These are phyloP conservation scores for Pterocles orientalis DNA, from an alignment of 2,113 vertebrate genomes.

Conservation along the genomic window DNA sequence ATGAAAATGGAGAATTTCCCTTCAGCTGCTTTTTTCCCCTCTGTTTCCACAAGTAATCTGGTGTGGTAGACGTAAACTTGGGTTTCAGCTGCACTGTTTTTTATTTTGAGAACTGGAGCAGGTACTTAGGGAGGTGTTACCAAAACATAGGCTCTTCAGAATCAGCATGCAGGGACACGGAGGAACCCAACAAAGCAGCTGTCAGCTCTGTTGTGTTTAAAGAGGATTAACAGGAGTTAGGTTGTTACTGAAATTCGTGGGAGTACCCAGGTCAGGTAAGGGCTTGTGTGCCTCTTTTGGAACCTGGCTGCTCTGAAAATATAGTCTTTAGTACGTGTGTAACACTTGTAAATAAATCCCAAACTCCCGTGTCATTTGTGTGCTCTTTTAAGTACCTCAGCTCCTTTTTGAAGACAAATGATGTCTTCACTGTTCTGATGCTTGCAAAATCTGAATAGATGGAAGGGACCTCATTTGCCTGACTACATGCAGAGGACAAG, in stretches of 20 bases:
- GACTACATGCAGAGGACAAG: neutral
- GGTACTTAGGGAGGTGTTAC: neutral
- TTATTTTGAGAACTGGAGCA: neutral
- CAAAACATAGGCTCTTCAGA: neutral
- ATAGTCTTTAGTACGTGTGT: neutral
- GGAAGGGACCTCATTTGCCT: neutral
- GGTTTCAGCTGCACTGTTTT: neutral
- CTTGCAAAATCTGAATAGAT: neutral
- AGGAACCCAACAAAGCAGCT: neutral
- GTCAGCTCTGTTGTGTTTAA: neutral
- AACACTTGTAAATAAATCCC: neutral
- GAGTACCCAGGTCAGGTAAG: neutral
- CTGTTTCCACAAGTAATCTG: neutral
- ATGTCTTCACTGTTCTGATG: neutral
- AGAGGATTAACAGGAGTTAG: neutral
- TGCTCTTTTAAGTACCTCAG: neutral
- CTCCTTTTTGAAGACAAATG: neutral
- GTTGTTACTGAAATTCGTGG: neutral
- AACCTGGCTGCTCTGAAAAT: neutral
- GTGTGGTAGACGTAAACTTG: neutral
- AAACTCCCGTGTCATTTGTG: fast-evolving
- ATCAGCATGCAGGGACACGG: neutral
- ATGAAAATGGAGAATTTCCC: neutral
- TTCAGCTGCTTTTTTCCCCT: neutral
- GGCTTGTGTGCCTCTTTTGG: neutral